Evolutionary conservation across 2,113 vertebrate genomes (phyloP).

Genomic region (Salvelinus sp.): DNA sequence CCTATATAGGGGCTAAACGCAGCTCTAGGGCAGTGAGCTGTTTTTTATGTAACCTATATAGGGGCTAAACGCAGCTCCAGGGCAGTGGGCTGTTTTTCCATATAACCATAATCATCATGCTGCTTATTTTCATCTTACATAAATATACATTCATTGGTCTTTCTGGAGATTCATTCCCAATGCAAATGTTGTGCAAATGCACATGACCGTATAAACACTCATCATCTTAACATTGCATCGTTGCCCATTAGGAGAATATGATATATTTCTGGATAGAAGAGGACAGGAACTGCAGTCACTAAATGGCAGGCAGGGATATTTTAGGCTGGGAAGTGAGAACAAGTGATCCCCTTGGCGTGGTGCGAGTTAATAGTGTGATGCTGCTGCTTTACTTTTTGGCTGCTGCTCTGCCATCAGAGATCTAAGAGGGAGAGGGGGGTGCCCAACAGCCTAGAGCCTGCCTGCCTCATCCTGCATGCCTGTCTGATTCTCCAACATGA

Average conservation of each 20-base stretch:
- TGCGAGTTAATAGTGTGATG: too few species aligned
- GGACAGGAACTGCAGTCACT: too few species aligned
- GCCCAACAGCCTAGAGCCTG: neutral
- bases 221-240: too few species aligned
- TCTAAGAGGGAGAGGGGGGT: neutral
- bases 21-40: conserved; percentile 18
- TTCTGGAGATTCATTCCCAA: conserved; percentile 6
- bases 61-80: conserved; percentile 30
- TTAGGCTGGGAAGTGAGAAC: too few species aligned
- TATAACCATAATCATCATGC: conserved; percentile 5
- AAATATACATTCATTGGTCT: conserved; percentile 23
- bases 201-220: neutral
- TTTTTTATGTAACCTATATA: conserved; percentile 56
- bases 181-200: neutral
- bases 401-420: neutral
- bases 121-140: conserved; percentile 41
- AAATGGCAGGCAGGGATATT: neutral
- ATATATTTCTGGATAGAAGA: too few species aligned
- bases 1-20: conserved; percentile 37
- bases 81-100: conserved; percentile 1
- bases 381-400: neutral
- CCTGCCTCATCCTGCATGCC: neutral
- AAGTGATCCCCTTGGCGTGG: too few species aligned
- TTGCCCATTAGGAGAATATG: too few species aligned
- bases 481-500: neutral